Base-by-base conservation (phyloP, 2,113 vertebrate genomes). In the Meriones unguiculatus region DNA sequence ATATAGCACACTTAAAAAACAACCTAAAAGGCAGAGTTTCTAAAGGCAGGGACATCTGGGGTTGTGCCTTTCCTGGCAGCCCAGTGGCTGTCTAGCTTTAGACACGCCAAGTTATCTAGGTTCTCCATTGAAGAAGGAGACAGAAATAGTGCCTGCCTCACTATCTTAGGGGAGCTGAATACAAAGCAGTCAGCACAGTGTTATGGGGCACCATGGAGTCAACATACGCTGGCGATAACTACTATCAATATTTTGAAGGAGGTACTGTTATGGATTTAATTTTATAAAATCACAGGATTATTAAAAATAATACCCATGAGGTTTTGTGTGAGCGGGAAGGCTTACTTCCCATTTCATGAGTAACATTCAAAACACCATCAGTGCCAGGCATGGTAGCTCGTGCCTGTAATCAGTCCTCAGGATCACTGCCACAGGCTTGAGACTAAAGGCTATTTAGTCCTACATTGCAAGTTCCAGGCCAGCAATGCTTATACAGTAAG, bases 201-300 rank as follows among this genome's bases (percentile, higher is more conserved):
- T 41, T 25, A 1, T 35, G 35, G 4, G 62, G 52, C n/a, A n/a
- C 64, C 8, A 7, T 57, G 59, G 64, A 32, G 35, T 12, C 57
- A 87, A 5, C 38, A 73, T 69, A 78, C 41, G 12, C 57, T 82
- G 76, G 41, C 52, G 54, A 77, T 32, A 67, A 87, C 91, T n/a
- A 89, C 41, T 28, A 89, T n/a, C 38, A 69, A 78, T 62, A 22
- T 35, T 95, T 81, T 41, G 91, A 95, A 93, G 91, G 62, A 72
- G 8, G 87, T 20, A 65, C 30, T 75, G 4, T 54, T 90, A 57
- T 32, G 52, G 62, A 67, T n/a, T 82, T 91, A 86, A 81, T 86
- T 54, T 82, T 32, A 57, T 22, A 81, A 54, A 91, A 65, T 89
- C 46, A 67, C 7, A 65, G 46, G 78, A 69, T 75, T 57, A n/a